Percentiles rank a stretch among this genome's conserved stretches.
Evolutionary conservation across 2,797 vertebrate genomes (phyloP).

Genomic region (Gymnoscopelus microlampas): DNA sequence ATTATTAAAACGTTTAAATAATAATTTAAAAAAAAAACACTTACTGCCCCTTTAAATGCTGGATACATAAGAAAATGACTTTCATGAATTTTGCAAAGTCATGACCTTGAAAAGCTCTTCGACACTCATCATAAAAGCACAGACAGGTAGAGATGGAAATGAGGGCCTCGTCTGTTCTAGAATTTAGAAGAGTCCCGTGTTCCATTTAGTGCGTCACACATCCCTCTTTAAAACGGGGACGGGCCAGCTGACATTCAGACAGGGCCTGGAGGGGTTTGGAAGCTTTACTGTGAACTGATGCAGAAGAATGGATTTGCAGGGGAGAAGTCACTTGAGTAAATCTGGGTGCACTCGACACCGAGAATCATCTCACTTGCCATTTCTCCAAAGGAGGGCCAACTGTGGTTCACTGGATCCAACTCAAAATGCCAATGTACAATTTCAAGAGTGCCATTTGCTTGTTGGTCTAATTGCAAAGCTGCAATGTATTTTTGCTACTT

Average conservation of each 20-base stretch:
- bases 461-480: not conserved
- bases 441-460: not conserved
- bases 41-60: too few species aligned
- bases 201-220: constrained; percentile 55
- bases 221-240: constrained; percentile 71
- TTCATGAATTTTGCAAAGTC: not conserved
- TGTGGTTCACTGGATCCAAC: constrained; percentile 21
- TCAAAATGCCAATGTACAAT: constrained; percentile 1
- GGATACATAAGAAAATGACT: too few species aligned
- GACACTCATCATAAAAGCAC: constrained; percentile 18
- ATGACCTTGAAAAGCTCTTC: not conserved
- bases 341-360: constrained; percentile 55
- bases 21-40: too few species aligned
- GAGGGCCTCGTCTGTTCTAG: constrained; percentile 44
- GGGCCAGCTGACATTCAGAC: constrained; percentile 75
- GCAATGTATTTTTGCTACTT: too few species aligned
- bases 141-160: constrained; percentile 25
- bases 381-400: constrained; percentile 26
- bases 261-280: constrained; percentile 56
- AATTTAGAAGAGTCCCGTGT: constrained; percentile 56
- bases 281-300: constrained; percentile 73
- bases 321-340: constrained; percentile 56
- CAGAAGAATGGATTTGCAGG: constrained; percentile 70
- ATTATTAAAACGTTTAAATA: too few species aligned
- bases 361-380: constrained; percentile 50